Evolutionary conservation across 2,113 vertebrate species (phyloP), one percentile per base, ranked within the genome.

Genomic region (Coracopsis vasa): DNA sequence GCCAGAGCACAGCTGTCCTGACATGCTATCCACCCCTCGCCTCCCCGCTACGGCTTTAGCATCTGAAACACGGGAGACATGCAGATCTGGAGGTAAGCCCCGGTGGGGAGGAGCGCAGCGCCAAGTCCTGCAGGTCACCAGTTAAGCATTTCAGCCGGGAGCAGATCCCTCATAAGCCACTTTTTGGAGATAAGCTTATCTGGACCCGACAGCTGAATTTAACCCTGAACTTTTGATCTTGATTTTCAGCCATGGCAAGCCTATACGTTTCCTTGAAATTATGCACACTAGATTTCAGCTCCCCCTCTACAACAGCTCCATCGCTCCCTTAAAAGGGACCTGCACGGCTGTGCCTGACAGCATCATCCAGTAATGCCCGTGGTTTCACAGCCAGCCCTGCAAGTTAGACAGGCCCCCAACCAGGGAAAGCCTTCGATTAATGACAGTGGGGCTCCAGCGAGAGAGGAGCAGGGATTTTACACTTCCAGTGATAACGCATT

Each of bases 151-250:
- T 95, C 86, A 95, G 94, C 89, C 90, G 47, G 39, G 91, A 92
- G 93, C 95, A 81, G 79, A 95, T 95, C 93, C 89, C 90, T 82
- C 69, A 0, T 96, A 97, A 97, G 83, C 93, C 93, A 97, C 94
- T 91, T 96, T 97, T 84, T 96, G 92, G 91, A 97, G 97, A 97
- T 97, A 97, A 97, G 90, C 94, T 97, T 96, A 95, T 96, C 94
- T 95, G 90, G 88, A 93, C 92, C 81, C 15, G 2, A 92, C 94
- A 96, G 96, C 80, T 91, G 94, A 96, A 96, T 97, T 96, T 96
- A 95, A 96, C 95, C 95, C 94, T 95, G 91, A 96, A 96, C 92
- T 94, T 94, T n/a, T 89, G 94, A 96, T 96, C 94, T 96, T 78
- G 83, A 94, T 93, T 95, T 96, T 94, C 79, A 91, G 92, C 73